These are phyloP conservation scores for Myotis myotis DNA, from an alignment of 2,797 vertebrate species.

Conservation along the genomic window DNA sequence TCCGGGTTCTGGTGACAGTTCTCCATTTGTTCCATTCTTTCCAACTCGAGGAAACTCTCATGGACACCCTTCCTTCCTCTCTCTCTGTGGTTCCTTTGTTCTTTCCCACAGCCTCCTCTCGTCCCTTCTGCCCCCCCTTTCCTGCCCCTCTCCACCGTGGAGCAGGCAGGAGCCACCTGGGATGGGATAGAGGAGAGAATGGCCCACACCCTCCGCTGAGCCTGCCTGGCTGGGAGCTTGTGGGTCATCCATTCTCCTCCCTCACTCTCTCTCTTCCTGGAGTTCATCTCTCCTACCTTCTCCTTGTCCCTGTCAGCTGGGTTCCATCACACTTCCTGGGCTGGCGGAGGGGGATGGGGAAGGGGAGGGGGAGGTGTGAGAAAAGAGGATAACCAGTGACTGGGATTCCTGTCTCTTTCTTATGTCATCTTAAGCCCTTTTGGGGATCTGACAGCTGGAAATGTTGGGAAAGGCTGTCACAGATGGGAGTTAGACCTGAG, in stretches of 20 bases:
- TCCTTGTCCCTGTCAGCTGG: neutral
- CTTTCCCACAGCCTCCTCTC: neutral
- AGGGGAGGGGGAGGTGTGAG: neutral
- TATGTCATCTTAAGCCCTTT: neutral
- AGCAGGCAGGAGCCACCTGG: neutral
- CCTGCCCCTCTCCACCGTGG: rapidly evolving
- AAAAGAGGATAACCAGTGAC: neutral
- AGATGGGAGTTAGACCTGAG: neutral
- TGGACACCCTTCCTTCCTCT: neutral
- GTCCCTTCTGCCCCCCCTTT: neutral
- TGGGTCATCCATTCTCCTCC: rapidly evolving
- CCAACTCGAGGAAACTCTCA: neutral
- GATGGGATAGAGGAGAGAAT: neutral
- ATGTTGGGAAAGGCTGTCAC: neutral
- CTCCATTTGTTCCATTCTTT: neutral
- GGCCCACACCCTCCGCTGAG: neutral
- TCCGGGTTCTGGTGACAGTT: too few relatives aligned
- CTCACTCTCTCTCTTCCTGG: too few relatives aligned
- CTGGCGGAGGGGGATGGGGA: neutral
- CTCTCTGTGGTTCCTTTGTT: neutral
- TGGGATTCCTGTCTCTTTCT: neutral
- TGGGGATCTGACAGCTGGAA: neutral
- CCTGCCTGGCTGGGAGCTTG: neutral
- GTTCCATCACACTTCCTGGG: neutral
- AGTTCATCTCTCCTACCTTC: neutral